Conservation (phyloP, 2,113 vertebrate genomes). For the Pseudorectes ferrugineus region DNA sequence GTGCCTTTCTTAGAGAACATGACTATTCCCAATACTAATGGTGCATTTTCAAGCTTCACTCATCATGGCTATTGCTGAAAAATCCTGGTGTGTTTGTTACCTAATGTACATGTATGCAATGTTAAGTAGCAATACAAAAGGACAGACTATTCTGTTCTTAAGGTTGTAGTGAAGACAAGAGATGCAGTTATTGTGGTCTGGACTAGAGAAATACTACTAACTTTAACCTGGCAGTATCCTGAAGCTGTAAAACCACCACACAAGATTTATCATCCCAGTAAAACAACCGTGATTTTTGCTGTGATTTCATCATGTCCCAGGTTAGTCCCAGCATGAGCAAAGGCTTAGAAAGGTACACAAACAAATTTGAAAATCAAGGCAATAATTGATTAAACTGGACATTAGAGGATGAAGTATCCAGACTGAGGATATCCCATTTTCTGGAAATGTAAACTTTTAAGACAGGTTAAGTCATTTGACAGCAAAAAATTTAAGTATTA, state of each 20-base stretch:
- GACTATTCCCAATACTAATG: background rate
- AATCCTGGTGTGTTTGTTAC: accelerated
- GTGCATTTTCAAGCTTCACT: background rate
- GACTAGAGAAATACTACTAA: background rate
- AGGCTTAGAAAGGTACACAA: background rate
- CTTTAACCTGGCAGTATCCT: background rate
- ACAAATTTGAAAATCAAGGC: background rate
- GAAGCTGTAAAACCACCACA: background rate
- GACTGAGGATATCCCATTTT: background rate
- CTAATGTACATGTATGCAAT: accelerated
- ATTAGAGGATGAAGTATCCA: background rate
- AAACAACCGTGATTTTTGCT: background rate
- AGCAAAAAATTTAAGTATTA: background rate
- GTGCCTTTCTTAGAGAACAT: background rate
- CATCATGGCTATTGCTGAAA: background rate
- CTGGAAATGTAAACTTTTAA: background rate
- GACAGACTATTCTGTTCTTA: background rate
- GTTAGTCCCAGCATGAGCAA: background rate
- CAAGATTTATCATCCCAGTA: background rate
- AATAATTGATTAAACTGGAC: background rate
- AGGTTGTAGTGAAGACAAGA: background rate
- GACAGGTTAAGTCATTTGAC: background rate
- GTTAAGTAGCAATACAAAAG: background rate
- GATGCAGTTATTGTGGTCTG: background rate
- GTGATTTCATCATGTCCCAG: background rate